phyloP scores from a whole-genome alignment of 2,797 vertebrate species.

The Neomorphus geoffroyi region DNA sequence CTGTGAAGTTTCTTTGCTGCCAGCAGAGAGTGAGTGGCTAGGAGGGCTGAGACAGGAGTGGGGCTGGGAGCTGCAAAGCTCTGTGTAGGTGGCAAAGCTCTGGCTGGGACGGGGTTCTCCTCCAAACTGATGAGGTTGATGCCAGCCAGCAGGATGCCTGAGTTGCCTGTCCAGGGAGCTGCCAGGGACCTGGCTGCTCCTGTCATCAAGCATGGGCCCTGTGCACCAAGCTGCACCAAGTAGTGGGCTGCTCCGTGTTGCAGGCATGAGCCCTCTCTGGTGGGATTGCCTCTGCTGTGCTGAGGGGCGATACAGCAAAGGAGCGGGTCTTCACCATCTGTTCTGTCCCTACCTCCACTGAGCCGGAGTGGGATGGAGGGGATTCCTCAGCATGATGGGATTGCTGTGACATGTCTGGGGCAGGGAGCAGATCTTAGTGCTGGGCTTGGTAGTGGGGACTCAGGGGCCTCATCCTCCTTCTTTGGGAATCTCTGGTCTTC shows the following conservation, averaged over 20 bases:
- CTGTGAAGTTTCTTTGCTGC: background rate
- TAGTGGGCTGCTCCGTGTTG: accelerated
- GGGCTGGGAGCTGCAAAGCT: background rate
- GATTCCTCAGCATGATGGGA: background rate
- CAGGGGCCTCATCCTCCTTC: accelerated
- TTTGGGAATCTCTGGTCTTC: background rate
- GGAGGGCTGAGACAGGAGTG: background rate
- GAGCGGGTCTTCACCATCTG: background rate
- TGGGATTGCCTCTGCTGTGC: background rate
- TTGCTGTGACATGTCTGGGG: background rate
- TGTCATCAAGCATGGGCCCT: background rate
- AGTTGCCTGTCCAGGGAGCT: background rate
- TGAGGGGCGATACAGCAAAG: background rate
- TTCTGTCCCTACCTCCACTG: background rate
- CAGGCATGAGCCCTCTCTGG: background rate
- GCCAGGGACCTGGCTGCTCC: background rate
- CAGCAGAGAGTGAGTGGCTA: background rate
- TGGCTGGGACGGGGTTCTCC: background rate
- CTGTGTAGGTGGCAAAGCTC: background rate
- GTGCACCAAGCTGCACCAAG: background rate
- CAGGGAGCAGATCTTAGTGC: background rate
- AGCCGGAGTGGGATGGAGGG: accelerated
- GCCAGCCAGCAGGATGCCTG: accelerated
- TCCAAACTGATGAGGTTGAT: background rate
- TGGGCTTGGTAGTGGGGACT: background rate